Evolutionary conservation across 2,888 invertebrate species (phyloP).

Genomic region (Epinotia nisella): DNA sequence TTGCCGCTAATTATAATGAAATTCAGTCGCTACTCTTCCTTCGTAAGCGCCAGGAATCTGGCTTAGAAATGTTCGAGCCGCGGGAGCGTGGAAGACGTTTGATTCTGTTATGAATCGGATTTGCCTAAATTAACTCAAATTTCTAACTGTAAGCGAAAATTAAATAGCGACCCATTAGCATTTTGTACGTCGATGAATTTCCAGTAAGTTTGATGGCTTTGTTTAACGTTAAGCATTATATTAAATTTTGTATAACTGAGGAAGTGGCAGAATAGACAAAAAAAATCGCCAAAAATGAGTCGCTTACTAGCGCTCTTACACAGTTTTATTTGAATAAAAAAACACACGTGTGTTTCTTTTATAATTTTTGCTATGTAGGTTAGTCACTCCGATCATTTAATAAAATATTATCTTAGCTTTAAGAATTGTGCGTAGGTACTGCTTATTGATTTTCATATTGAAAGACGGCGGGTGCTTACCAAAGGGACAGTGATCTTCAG

Average conservation of each 20-base stretch:
- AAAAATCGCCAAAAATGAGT: too few species aligned
- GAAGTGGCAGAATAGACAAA: not conserved
- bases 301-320: too few species aligned
- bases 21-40: slow-evolving; percentile 41
- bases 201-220: slow-evolving; percentile 1
- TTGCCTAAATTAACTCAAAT: slow-evolving; percentile 40
- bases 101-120: slow-evolving; percentile 58
- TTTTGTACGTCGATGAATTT: slow-evolving; percentile 15
- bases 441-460: too few species aligned
- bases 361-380: too few species aligned
- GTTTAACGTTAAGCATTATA: slow-evolving; percentile 3
- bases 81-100: slow-evolving; percentile 60
- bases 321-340: too few species aligned
- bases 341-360: too few species aligned
- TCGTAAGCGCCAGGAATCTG: slow-evolving; percentile 50
- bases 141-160: slow-evolving; percentile 28
- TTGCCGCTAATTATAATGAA: slow-evolving; percentile 9
- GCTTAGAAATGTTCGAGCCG: slow-evolving; percentile 54
- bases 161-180: slow-evolving; percentile 27
- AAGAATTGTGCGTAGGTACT: too few species aligned
- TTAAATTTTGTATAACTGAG: not conserved
- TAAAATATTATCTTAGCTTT: too few species aligned
- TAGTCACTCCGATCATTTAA: too few species aligned
- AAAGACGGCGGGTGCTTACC: too few species aligned
- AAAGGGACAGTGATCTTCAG: too few species aligned